Evolutionary conservation across 2,888 invertebrate species (phyloP), one percentile per base, ranked within the genome.

Genomic region (Acleris laterana): DNA sequence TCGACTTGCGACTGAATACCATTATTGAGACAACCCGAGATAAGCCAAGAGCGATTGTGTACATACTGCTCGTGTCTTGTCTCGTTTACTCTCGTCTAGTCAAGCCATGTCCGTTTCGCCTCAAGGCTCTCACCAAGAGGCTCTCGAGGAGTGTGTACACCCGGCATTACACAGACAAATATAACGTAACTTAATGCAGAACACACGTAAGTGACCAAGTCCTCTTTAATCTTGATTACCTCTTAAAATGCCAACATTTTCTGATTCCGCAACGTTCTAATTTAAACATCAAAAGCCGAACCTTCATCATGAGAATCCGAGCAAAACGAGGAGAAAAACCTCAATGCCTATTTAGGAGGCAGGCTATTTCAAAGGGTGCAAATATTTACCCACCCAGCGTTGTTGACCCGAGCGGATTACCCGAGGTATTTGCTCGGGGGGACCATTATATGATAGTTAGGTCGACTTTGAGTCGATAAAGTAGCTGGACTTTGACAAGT

Each of bases 301-400:
- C 52, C 52, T 52, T 49, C 28, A 50, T 42, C 25, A 57, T 44
- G 57, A 13, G 57, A 57, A 57, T 57, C 25, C 22, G 25, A 46
- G 57, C 44, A 61, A 56, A 46, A 48, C 64, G 65, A 50, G 53
- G 50, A 9, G 44, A 50, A 65, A 60, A 65, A 42, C 59, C 60
- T 38, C 60, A 65, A 61, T 60, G 53, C 59, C 53, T 63, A 59
- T 65, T 60, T 61, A 61, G 55, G 11, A 42, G 16, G n/a, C 38
- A 13, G 49, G 59, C 63, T 49, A 32, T 65, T 60, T 61, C 60
- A 65, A 65, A 65, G 65, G 59, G 59, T 56, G 42, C 60, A 61
- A 65, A 65, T 65, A 61, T 65, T 65, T 59, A 53, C 64, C 50
- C 7, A 22, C n/a, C 59, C 20, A 49, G 50, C 42, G 32, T 9